Evolutionary conservation across 2,797 vertebrate genomes (phyloP).

Genomic region (Mus spretus): DNA sequence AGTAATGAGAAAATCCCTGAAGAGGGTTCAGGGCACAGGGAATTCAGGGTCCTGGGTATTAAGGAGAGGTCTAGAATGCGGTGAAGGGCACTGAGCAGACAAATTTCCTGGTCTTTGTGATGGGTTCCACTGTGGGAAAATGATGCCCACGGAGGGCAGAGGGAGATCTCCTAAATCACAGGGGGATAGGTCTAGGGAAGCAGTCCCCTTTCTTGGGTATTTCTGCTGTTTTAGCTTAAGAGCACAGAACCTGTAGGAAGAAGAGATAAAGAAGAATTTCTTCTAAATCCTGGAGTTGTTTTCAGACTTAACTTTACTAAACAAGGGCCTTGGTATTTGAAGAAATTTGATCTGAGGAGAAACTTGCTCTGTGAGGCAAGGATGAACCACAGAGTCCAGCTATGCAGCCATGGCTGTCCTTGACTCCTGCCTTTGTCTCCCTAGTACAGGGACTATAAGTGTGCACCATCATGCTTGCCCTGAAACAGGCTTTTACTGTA

Average conservation of each 20-base stretch:
- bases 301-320: conserved; percentile 46
- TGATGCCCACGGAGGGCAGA: not conserved
- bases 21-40: not conserved
- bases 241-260: not conserved
- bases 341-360: not conserved
- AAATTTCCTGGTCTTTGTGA: not conserved
- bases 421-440: not conserved
- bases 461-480: not conserved
- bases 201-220: not conserved
- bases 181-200: not conserved
- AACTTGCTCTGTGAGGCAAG: not conserved
- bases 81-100: not conserved
- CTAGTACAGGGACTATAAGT: not conserved
- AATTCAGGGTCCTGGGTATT: not conserved
- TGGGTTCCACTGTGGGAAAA: not conserved
- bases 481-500: conserved; percentile 2
- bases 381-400: not conserved
- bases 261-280: not conserved
- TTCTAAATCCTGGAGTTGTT: not conserved
- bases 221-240: not conserved
- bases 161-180: not conserved
- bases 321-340: not conserved
- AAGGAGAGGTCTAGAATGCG: not conserved
- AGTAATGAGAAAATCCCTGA: not conserved
- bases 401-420: not conserved